Evolutionary conservation across 92 coral and sea anemone species (phyloP).

Genomic region (Porites rus): DNA sequence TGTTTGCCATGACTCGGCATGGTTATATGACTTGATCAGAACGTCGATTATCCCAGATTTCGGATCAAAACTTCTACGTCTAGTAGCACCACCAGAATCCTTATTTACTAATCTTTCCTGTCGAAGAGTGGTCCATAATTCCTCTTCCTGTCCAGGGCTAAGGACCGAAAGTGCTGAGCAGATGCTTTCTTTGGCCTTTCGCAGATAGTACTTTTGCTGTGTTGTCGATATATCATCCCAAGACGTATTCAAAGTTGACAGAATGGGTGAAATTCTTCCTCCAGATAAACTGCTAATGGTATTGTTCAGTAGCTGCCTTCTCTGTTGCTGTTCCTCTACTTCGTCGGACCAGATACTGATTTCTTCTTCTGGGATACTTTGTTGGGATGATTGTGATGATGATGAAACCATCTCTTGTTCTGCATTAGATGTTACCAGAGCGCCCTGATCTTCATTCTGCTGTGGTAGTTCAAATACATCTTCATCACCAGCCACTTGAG

Average conservation of each 20-base stretch:
- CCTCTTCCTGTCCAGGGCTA: no score
- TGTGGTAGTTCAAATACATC: conserved; percentile 24
- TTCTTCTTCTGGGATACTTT: conserved; percentile 2
- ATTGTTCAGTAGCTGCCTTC: conserved; percentile 1
- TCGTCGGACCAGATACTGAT: conserved; percentile 15
- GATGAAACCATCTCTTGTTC: background rate
- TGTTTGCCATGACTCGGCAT: conserved; percentile 24
- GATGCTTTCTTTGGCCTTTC: no score
- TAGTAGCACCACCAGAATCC: conserved; percentile 16
- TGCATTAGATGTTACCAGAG: conserved; percentile 22
- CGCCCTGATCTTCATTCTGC: conserved; percentile 18
- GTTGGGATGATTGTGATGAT: conserved; percentile 4
- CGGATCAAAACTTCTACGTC: conserved; percentile 48
- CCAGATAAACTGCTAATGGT: background rate
- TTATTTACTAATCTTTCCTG: background rate
- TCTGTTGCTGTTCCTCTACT: background rate
- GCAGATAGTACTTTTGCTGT: conserved; percentile 59
- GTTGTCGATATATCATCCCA: conserved; percentile 58
- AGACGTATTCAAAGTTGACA: conserved; percentile 28
- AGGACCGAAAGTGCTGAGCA: no score
- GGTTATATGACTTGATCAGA: conserved; percentile 33
- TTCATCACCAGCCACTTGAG: conserved; percentile 19
- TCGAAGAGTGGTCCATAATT: no score
- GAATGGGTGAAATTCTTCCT: background rate
- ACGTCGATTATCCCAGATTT: conserved; percentile 40